Conservation (phyloP, 2,888 invertebrate genomes). For the Drosophila subquinaria region DNA sequence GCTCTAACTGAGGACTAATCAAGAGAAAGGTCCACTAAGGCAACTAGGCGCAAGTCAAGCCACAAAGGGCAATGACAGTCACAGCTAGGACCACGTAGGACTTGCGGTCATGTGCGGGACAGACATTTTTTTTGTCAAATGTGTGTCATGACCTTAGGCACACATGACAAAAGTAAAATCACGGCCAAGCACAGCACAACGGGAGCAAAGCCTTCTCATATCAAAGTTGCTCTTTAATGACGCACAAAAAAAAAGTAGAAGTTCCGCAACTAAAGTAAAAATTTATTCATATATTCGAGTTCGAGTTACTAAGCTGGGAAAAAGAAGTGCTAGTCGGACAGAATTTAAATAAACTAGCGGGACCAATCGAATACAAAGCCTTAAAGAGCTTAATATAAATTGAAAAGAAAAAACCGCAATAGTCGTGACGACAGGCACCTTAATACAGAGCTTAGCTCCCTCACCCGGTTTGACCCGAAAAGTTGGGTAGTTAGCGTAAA, state of each 20-base stretch:
- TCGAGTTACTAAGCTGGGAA: not conserved
- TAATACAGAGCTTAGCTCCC: not conserved
- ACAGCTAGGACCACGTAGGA: conserved; percentile 38
- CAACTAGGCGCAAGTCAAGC: conserved; percentile 26
- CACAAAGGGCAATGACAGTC: conserved; percentile 47
- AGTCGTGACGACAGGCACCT: not conserved
- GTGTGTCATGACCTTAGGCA: conserved; percentile 73
- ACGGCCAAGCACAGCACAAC: conserved; percentile 2
- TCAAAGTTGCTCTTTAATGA: conserved; percentile 31
- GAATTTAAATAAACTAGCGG: conserved; percentile 1
- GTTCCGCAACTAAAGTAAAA: conserved; percentile 19
- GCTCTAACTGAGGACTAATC: conserved; percentile 34
- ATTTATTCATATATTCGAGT: conserved; percentile 19
- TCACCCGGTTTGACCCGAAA: not conserved
- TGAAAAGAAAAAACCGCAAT: not conserved
- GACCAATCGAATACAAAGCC: conserved; percentile 3
- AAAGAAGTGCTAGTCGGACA: not conserved
- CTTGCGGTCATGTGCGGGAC: conserved; percentile 14
- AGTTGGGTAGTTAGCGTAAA: not conserved
- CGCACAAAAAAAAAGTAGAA: conserved; percentile 29
- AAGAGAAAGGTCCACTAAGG: conserved; percentile 31
- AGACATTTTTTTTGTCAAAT: conserved; percentile 49
- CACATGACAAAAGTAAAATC: conserved; percentile 37
- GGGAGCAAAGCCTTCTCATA: conserved; percentile 8
- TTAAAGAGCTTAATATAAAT: not conserved